Percentiles rank a stretch among this genome's conserved stretches.
Conservation (phyloP, 1,140 invertebrate genomes). For the Pteromalus puparum region DNA sequence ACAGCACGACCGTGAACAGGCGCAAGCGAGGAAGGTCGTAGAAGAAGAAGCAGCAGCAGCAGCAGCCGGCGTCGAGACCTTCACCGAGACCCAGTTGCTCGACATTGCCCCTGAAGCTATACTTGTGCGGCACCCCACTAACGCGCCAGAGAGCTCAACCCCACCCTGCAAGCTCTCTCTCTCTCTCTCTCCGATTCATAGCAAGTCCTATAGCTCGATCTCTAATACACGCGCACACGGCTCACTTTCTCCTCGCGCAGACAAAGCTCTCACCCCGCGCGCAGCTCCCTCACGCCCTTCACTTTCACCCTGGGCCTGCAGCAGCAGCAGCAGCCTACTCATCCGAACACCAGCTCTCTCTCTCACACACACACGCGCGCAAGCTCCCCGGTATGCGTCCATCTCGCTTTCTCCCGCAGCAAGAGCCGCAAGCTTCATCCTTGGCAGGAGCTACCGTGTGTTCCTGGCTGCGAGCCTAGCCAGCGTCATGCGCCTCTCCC, state of each 20-base stretch:
- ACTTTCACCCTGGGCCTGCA: not conserved
- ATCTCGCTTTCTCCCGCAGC: constrained; percentile 8
- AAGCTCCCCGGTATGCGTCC: not conserved
- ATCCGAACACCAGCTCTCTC: constrained; percentile 47
- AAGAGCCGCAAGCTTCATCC: not conserved
- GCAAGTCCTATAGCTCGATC: not conserved
- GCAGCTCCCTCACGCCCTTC: not conserved
- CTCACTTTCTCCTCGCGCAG: constrained; percentile 37
- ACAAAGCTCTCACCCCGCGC: constrained; percentile 29
- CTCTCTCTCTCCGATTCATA: not conserved
- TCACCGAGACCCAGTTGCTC: constrained; percentile 75
- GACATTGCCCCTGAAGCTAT: constrained; percentile 72
- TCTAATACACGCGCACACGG: constrained; percentile 15
- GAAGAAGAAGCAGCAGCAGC: constrained; percentile 44
- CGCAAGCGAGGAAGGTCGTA: constrained; percentile 28
- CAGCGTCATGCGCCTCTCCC: not conserved
- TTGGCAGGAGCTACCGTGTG: not conserved
- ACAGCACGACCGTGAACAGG: constrained; percentile 20
- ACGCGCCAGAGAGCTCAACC: constrained; percentile 59
- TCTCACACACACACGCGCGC: constrained; percentile 20
- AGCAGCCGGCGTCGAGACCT: constrained; percentile 66
- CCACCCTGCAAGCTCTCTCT: constrained; percentile 15
- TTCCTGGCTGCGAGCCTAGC: not conserved
- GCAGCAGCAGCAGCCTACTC: constrained; percentile 30
- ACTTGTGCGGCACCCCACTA: constrained; percentile 55